Percentiles rank a stretch among this genome's conserved stretches.
phyloP scores from a whole-genome alignment of 1,140 invertebrate genomes.

The Macrobrachium rosenbergii region DNA sequence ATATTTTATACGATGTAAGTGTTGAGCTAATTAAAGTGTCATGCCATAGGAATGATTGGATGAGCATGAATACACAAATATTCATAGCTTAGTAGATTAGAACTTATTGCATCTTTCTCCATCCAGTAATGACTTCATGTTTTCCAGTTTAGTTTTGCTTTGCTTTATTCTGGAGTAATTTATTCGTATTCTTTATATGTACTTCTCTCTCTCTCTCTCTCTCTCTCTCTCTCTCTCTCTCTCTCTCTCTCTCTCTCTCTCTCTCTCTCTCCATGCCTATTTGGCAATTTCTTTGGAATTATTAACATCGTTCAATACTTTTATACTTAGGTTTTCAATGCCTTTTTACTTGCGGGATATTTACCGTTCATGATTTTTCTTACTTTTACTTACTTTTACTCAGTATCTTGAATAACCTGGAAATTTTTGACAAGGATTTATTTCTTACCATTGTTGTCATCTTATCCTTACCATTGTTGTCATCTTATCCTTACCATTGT shows the following conservation, averaged over 20 bases:
- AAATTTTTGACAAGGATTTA: too few species aligned
- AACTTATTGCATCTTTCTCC: too few species aligned
- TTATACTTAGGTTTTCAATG: neutral
- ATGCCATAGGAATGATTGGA: too few species aligned
- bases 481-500: neutral
- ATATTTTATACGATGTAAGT: too few species aligned
- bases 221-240: slow-evolving; percentile 9
- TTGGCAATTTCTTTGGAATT: neutral
- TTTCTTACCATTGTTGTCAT: neutral
- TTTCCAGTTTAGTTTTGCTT: too few species aligned
- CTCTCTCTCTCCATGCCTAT: slow-evolving; percentile 1
- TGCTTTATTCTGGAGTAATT: too few species aligned
- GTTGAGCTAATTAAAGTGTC: too few species aligned
- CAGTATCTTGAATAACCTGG: neutral
- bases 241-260: slow-evolving; percentile 12
- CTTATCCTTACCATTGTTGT: neutral
- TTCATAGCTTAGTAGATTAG: too few species aligned
- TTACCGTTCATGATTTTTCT: neutral
- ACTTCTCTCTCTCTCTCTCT: neutral
- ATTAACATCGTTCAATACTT: neutral
- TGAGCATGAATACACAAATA: too few species aligned
- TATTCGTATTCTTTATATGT: too few species aligned
- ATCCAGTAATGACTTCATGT: too few species aligned
- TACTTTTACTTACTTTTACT: neutral
- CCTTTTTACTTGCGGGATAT: neutral